Conservation (phyloP, 2,113 vertebrate genomes). For the Siphamia tubifer region DNA sequence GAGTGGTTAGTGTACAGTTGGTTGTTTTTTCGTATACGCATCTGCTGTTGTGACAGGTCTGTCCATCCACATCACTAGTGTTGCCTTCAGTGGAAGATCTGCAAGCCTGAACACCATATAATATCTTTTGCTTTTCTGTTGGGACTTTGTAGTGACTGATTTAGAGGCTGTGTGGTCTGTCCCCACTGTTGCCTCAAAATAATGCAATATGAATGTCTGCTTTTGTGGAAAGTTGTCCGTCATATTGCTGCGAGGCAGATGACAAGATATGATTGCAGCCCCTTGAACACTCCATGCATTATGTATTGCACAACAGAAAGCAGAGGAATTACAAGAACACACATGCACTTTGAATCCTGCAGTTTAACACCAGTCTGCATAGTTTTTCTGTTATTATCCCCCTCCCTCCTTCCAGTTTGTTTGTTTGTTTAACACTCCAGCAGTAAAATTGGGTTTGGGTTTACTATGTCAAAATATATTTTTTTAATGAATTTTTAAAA, state of each 20-base stretch:
- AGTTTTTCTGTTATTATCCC: background rate
- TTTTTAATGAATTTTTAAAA: too few species aligned
- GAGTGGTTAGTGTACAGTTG: background rate
- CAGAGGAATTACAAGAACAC: background rate
- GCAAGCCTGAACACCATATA: slow-evolving; percentile 4
- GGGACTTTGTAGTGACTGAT: slow-evolving; percentile 45
- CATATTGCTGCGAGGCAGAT: slow-evolving; percentile 52
- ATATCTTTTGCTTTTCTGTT: slow-evolving; percentile 28
- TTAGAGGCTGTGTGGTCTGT: slow-evolving; percentile 40
- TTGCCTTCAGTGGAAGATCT: slow-evolving; percentile 14
- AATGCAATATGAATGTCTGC: slow-evolving; percentile 42
- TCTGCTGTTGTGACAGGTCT: slow-evolving; percentile 13
- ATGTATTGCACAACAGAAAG: slow-evolving; percentile 12
- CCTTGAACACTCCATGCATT: background rate
- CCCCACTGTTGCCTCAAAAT: slow-evolving; percentile 34
- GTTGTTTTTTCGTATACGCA: slow-evolving; percentile 3
- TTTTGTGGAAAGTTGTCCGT: slow-evolving; percentile 41
- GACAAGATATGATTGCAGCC: slow-evolving; percentile 24
- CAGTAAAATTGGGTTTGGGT: too few species aligned
- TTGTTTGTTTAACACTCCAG: too few species aligned
- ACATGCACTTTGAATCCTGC: background rate
- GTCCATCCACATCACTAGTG: slow-evolving; percentile 24
- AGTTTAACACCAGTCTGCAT: background rate
- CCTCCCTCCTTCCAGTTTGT: too few species aligned
- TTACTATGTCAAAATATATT: too few species aligned